Percentiles rank a stretch among this genome's conserved stretches.
phyloP scores from a whole-genome alignment of 2,888 invertebrate species.

The Cantharis flavilabris region DNA sequence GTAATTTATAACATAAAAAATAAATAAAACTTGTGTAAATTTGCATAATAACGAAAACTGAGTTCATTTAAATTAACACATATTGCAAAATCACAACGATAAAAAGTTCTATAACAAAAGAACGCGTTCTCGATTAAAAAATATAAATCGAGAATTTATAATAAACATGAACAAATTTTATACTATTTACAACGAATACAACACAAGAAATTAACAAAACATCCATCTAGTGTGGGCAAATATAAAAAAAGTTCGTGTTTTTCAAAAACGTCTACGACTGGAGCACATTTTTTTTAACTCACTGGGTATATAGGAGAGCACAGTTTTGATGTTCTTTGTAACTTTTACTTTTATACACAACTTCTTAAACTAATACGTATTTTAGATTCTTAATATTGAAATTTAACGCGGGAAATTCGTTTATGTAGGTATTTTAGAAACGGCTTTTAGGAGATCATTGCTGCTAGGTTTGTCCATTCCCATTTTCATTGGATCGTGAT shows the following conservation, averaged over 20 bases:
- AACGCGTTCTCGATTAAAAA: constrained; percentile 7
- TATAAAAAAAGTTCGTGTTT: constrained; percentile 34
- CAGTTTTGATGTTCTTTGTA: constrained; percentile 15
- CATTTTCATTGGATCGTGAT: constrained; percentile 75
- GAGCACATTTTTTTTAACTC: constrained; percentile 17
- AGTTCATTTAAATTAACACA: constrained; percentile 38
- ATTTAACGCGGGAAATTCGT: constrained; percentile 42
- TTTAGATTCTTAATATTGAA: constrained; percentile 34
- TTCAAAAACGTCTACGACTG: neutral
- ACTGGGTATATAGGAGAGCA: constrained; percentile 18
- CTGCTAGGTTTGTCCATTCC: constrained; percentile 72
- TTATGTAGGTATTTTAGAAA: constrained; percentile 81
- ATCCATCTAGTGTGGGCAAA: constrained; percentile 24
- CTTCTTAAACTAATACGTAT: constrained; percentile 45
- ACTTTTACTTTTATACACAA: constrained; percentile 32
- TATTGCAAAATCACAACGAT: constrained; percentile 51
- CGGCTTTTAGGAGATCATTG: constrained; percentile 75
- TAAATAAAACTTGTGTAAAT: constrained; percentile 32
- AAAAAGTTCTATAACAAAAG: constrained; percentile 44
- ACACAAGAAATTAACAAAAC: constrained; percentile 37
- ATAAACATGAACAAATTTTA: constrained; percentile 50
- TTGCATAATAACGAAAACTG: constrained; percentile 25
- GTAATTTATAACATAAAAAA: constrained; percentile 25
- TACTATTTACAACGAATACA: constrained; percentile 51
- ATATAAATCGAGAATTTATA: constrained; percentile 23